Conservation (phyloP, 2,888 invertebrate genomes). For the Rhyacophila evoluta region DNA sequence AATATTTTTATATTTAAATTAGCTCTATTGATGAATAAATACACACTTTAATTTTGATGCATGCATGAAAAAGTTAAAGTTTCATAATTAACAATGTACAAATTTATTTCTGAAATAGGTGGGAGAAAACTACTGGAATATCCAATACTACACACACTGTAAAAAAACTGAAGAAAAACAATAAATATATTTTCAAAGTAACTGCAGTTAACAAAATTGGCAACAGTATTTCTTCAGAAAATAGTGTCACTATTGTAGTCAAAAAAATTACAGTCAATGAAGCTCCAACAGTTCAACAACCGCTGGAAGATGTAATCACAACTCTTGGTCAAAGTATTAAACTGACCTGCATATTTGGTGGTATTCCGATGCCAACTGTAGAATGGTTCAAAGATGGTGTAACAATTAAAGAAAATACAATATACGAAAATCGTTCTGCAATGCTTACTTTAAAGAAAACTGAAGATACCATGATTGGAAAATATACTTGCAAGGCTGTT, state of each 20-base stretch:
- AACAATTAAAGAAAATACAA: constrained; percentile 70
- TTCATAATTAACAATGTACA: too few species aligned
- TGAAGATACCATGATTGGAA: constrained; percentile 72
- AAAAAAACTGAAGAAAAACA: constrained; percentile 72
- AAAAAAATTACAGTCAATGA: constrained; percentile 69
- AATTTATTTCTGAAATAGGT: too few species aligned
- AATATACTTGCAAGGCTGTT: constrained; percentile 76
- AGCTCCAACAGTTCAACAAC: constrained; percentile 76
- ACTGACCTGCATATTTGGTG: constrained; percentile 81
- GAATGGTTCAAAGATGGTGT: constrained; percentile 80
- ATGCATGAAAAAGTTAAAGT: too few species aligned
- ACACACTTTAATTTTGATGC: too few species aligned
- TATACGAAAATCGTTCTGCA: constrained; percentile 79
- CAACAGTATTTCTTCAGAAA: constrained; percentile 77
- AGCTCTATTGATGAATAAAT: too few species aligned
- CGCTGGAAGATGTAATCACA: constrained; percentile 75
- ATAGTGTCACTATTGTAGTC: constrained; percentile 73
- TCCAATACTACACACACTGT: constrained; percentile 75
- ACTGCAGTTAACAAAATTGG: constrained; percentile 84
- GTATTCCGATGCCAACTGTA: constrained; percentile 80
- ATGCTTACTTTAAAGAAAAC: constrained; percentile 73
- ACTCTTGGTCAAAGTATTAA: constrained; percentile 77
- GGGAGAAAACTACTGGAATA: constrained; percentile 76
- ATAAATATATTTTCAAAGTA: constrained; percentile 80
- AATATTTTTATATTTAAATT: too few species aligned